A percentile compares a stretch with the other conserved stretches of the same genome.
Conservation (phyloP, 2,888 invertebrate species). For the Trilocha varians region DNA sequence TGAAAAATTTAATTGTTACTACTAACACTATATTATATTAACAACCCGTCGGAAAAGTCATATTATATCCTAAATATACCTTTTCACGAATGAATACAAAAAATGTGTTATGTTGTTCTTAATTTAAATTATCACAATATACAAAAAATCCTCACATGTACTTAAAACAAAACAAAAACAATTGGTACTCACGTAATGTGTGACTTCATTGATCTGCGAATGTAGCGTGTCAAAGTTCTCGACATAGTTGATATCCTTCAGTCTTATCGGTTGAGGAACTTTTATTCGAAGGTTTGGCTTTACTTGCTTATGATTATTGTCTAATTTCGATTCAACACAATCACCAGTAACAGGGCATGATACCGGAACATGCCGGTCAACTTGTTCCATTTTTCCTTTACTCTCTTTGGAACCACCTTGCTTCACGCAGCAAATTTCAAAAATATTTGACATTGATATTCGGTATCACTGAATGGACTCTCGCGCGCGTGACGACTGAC, state of each 20-base stretch:
- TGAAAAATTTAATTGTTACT: too few species aligned
- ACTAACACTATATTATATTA: too few species aligned
- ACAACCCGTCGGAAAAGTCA: too few species aligned
- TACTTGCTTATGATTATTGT: conserved; percentile 28
- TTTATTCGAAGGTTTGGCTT: conserved; percentile 50
- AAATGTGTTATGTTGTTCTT: background rate
- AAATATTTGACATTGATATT: conserved; percentile 31
- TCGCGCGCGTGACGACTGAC: conserved; percentile 31
- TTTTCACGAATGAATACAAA: too few species aligned
- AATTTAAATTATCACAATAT: conserved; percentile 4
- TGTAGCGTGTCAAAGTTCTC: conserved; percentile 50
- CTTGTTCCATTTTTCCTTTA: conserved; percentile 30
- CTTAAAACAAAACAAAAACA: background rate
- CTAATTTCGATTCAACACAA: conserved; percentile 33
- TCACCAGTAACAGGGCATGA: conserved; percentile 47
- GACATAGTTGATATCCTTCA: conserved; percentile 38
- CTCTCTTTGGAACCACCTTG: conserved; percentile 20
- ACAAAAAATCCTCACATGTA: background rate
- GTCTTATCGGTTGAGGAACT: conserved; percentile 50
- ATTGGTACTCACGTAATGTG: conserved; percentile 41
- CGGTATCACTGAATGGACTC: conserved; percentile 16
- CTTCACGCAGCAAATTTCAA: conserved; percentile 27
- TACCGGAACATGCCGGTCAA: conserved; percentile 33
- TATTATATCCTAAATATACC: too few species aligned
- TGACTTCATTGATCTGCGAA: conserved; percentile 39